Evolutionary conservation across 2,888 invertebrate species (phyloP).

Genomic region (Rugalucina vietnamica): DNA sequence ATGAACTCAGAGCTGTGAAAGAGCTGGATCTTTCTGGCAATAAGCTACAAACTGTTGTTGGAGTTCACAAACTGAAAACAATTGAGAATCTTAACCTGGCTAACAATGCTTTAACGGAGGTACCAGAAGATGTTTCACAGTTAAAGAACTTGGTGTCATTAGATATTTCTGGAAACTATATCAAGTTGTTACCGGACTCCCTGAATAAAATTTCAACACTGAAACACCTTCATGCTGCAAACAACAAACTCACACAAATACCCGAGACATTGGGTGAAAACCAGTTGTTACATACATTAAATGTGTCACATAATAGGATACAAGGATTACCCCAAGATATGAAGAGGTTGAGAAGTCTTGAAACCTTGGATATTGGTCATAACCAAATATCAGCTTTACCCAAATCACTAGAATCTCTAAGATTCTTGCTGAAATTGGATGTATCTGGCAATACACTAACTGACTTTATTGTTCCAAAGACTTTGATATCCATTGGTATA

Average conservation of each 20-base stretch:
- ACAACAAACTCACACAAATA: slow-evolving; percentile 77
- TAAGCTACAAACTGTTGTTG: slow-evolving; percentile 65
- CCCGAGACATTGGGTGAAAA: slow-evolving; percentile 78
- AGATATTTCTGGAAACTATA: slow-evolving; percentile 77
- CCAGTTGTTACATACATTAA: slow-evolving; percentile 74
- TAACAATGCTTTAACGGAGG: slow-evolving; percentile 69
- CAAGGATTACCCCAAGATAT: slow-evolving; percentile 73
- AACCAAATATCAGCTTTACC: slow-evolving; percentile 77
- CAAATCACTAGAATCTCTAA: slow-evolving; percentile 74
- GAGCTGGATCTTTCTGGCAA: slow-evolving; percentile 77
- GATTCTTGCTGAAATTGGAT: slow-evolving; percentile 75
- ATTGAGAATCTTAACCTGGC: slow-evolving; percentile 71
- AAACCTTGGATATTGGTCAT: slow-evolving; percentile 64
- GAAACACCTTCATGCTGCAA: slow-evolving; percentile 68
- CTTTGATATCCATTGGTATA: slow-evolving; percentile 70
- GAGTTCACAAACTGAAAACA: slow-evolving; percentile 71
- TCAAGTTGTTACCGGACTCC: slow-evolving; percentile 71
- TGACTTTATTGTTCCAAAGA: slow-evolving; percentile 75
- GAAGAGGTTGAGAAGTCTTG: slow-evolving; percentile 71
- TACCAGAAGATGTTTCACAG: slow-evolving; percentile 76
- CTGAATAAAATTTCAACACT: slow-evolving; percentile 71
- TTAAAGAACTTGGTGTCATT: slow-evolving; percentile 73
- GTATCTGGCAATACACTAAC: slow-evolving; percentile 76
- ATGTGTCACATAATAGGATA: slow-evolving; percentile 72
- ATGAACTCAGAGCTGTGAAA: slow-evolving; percentile 73